Evolutionary conservation across 30 jellyfish, hydroid and myxozoan genomes (phyloP), one percentile per base, ranked within the genome.

Genomic region (Rhopilema esculentum): DNA sequence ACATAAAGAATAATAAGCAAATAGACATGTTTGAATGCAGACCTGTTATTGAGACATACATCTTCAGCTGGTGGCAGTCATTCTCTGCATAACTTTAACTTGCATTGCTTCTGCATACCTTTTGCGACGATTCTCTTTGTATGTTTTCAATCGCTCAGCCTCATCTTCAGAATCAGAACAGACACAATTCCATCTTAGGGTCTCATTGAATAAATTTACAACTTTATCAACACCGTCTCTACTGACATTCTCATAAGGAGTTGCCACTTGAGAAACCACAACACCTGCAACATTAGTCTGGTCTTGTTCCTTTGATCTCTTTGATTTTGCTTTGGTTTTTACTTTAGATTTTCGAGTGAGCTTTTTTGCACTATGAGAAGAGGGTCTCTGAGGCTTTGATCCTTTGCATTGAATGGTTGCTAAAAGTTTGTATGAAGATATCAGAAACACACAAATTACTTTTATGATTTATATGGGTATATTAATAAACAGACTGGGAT

Each of bases 101-200:
- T 84, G 87, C 57, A 84, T 27, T 52, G 92, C 92, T 27, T 84
- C 92, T 15, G 67, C 52, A 40, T 84, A 84, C 74, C 92, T 61
- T 51, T 72, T 72, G 28, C 92, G 53, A 15, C 92, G 50, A 22
- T 84, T 71, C 40, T 84, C 92, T 57, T 84, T 84, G 52, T 84
- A 84, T 16, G 64, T 19, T 49, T 85, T 71, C 33, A 84, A 72
- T 19, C 92, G 49, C 65, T 84, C 92, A 16, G 31, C 77, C 48
- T 84, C 92, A 18, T 84, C 92, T n/a, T 84, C 92, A 1, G 92
- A 84, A 63, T 84, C 92, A 8, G 92, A 84, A 48, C 92, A 72
- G 22, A 72, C 81, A 49, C 74, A 70, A 32, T 67, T 50, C 92
- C 92, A 84, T 49, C 92, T 71, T 12, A 84, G 65, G 7, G 86